A percentile compares a stretch with the other conserved stretches of the same genome.
Conservation (phyloP, 2,113 vertebrate genomes). For the Cercopithecus mona region DNA sequence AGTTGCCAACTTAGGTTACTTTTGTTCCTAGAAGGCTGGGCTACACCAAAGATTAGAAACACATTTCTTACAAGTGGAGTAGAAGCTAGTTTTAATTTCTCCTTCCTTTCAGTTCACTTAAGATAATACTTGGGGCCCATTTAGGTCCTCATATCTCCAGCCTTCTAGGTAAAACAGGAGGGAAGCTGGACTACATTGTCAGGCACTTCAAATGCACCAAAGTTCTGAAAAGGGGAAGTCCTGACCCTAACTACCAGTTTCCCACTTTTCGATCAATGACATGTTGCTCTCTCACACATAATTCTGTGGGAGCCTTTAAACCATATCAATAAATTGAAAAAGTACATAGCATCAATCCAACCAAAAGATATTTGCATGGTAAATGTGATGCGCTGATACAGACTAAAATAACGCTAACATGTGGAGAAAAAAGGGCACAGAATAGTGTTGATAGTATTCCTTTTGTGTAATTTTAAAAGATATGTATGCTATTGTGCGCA, state of each 20-base stretch:
- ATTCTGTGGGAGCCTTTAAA: not conserved
- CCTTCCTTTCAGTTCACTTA: not conserved
- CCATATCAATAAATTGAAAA: not conserved
- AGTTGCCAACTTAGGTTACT: not conserved
- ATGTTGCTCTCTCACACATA: not conserved
- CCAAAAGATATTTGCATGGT: not conserved
- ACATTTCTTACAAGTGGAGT: not conserved
- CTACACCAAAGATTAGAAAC: not conserved
- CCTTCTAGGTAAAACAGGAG: not conserved
- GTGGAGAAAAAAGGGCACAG: not conserved
- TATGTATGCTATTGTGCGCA: not conserved
- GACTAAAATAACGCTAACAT: not conserved
- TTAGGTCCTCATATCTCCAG: not conserved
- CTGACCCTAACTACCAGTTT: not conserved
- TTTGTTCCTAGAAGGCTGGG: not conserved
- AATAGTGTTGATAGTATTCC: not conserved
- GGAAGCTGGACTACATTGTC: not conserved
- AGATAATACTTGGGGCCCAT: not conserved
- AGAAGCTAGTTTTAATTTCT: slow-evolving; percentile 3
- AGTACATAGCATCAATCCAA: not conserved
- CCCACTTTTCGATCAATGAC: not conserved
- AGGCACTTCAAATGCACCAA: not conserved
- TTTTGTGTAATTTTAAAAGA: not conserved
- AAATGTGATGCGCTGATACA: not conserved
- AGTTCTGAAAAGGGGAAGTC: not conserved